Evolutionary conservation across 1,140 invertebrate species (phyloP), one percentile per base, ranked within the genome.

Genomic region (Stegodyphus mimosarum): DNA sequence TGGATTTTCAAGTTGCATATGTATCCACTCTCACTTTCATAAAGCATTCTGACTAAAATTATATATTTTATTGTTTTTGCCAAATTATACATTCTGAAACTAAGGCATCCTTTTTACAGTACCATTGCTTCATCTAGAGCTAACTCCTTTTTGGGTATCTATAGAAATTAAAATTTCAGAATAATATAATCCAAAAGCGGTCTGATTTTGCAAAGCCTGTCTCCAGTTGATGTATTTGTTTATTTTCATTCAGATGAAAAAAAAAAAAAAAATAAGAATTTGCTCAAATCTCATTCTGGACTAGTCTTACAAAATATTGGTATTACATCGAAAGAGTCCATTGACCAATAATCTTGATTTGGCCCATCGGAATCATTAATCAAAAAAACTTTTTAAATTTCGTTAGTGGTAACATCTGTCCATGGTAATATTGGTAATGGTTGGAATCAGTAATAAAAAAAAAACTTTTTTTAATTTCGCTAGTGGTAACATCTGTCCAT

Each of bases 31-130:
- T 72, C 70, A 72, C 70, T 72, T 72, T 72, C 70, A 72, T 2
- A 72, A 72, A 72, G 33, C 70, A 72, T 72, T 72, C 70, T 72
- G 5, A 72, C 49, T n/a, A 72, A 72, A 72, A 72, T 72, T 51
- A 5, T n/a, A 3, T 50, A 50, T 15, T 72, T 72, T n/a, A 10
- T 49, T 72, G 5, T 51, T n/a, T 51, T 72, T n/a, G 10, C 48
- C 48, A 4, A 3, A 33, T 72, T 6, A 10, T 49, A 72, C 10
- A 7, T n/a, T 9, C 66, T 69, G 9, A 69, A 18, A 5, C 6
- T 72, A 33, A 72, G 18, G 50, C 70, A 33, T 72, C 70, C 70
- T 72, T 2, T 72, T 1, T 15, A 72, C 5, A 33, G 70, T 72
- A 72, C 50, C 49, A 72, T 72, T 72, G 70, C 70, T 72, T 72